A percentile compares a stretch with the other conserved stretches of the same genome.
These are phyloP conservation scores for Chondrilla cf. caribensis DNA, from an alignment of 37 sponge, comb jelly and placozoan species.

Conservation along the genomic window DNA sequence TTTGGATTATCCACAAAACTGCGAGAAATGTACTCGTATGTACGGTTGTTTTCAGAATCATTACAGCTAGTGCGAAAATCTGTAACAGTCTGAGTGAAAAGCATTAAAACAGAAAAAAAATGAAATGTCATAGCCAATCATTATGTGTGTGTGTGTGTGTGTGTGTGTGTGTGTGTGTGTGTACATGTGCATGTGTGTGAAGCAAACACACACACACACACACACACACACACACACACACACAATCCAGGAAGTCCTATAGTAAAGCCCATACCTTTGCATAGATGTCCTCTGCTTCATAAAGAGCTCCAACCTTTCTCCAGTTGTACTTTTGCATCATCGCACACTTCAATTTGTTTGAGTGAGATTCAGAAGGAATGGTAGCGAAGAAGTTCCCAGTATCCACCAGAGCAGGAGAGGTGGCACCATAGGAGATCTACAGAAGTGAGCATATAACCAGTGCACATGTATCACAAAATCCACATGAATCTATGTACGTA, in stretches of 20 bases:
- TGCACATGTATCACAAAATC: too few species aligned
- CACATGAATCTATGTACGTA: too few species aligned
- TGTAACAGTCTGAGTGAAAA: not conserved
- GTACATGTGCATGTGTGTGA: not conserved
- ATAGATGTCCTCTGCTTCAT: slow-evolving; percentile 60
- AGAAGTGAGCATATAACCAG: too few species aligned
- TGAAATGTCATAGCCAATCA: too few species aligned
- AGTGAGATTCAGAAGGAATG: slow-evolving; percentile 56
- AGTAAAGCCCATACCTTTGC: slow-evolving; percentile 26
- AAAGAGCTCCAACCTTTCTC: slow-evolving; percentile 53
- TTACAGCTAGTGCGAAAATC: not conserved
- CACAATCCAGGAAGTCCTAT: not conserved
- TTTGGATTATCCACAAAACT: slow-evolving; percentile 6
- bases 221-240: not conserved
- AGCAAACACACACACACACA: slow-evolving; percentile 22
- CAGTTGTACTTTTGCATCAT: slow-evolving; percentile 58
- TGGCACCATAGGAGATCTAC: slow-evolving; percentile 64
- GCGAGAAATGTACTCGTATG: not conserved
- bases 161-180: not conserved
- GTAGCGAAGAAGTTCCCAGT: slow-evolving; percentile 43
- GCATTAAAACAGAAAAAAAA: too few species aligned
- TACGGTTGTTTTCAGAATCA: too few species aligned
- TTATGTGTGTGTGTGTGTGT: not conserved
- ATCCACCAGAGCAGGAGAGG: slow-evolving; percentile 58
- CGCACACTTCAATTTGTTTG: slow-evolving; percentile 44